Percentiles rank a stretch among this genome's conserved stretches.
These are phyloP conservation scores for Aleiodes testaceus DNA, from an alignment of 2,888 invertebrate species.

Conservation along the genomic window DNA sequence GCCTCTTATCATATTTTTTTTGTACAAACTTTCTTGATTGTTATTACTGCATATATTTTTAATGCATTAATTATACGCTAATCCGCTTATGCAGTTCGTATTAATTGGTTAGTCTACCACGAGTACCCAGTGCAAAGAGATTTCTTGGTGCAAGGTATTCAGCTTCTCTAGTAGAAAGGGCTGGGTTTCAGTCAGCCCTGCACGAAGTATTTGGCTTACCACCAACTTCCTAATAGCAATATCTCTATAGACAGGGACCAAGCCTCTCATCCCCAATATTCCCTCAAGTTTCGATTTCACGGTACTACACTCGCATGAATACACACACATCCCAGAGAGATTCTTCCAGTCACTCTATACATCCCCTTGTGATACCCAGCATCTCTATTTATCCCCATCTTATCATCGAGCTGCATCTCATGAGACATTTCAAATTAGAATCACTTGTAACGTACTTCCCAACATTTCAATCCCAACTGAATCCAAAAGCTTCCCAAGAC, in stretches of 20 bases:
- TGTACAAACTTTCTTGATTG: constrained; percentile 57
- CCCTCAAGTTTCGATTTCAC: constrained; percentile 49
- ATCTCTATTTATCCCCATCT: background rate
- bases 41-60: constrained; percentile 64
- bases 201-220: constrained; percentile 66
- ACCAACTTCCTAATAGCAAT: constrained; percentile 59
- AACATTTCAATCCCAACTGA: too few relatives aligned
- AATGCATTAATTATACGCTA: constrained; percentile 66
- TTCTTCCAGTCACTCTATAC: constrained; percentile 19
- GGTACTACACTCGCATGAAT: constrained; percentile 39
- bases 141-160: constrained; percentile 22
- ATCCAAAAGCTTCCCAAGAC: too few relatives aligned
- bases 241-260: constrained; percentile 22
- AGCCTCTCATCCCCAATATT: constrained; percentile 43
- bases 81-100: constrained; percentile 66
- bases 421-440: background rate
- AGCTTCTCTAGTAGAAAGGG: constrained; percentile 52
- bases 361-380: background rate
- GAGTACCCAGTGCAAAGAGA: constrained; percentile 27
- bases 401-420: background rate
- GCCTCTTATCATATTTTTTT: constrained; percentile 65
- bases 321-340: background rate
- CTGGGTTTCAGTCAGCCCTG: constrained; percentile 36
- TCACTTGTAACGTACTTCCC: background rate
- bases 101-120: constrained; percentile 64